These are phyloP conservation scores for Megaceryle alcyon DNA, from an alignment of 2,797 vertebrate species.

Conservation along the genomic window DNA sequence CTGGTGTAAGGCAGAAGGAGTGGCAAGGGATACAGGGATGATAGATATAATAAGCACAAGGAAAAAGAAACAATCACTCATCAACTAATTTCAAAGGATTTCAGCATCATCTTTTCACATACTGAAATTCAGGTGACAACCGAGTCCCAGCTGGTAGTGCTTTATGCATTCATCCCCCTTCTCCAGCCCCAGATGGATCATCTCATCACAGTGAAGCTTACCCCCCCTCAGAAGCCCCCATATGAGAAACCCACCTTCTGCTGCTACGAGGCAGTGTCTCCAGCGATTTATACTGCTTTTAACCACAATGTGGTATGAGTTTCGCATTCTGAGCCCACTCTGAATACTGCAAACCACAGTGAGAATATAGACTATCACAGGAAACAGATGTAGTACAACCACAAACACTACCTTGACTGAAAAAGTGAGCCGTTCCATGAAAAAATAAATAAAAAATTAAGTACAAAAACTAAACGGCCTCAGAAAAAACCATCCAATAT, in stretches of 20 bases:
- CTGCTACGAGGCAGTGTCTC: slow-evolving; percentile 74
- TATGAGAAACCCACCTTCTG: slow-evolving; percentile 34
- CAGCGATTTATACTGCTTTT: slow-evolving; percentile 73
- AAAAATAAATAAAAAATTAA: neutral
- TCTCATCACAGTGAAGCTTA: slow-evolving; percentile 28
- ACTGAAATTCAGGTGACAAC: neutral
- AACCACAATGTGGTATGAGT: slow-evolving; percentile 80
- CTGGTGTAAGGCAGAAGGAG: neutral
- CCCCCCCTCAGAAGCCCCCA: neutral
- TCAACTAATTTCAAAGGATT: neutral
- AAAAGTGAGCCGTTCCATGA: neutral
- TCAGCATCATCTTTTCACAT: neutral
- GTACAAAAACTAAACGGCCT: neutral
- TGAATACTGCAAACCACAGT: slow-evolving; percentile 84
- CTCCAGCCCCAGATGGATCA: slow-evolving; percentile 42
- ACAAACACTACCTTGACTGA: slow-evolving; percentile 57
- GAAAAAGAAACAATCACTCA: neutral
- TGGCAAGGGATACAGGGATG: neutral
- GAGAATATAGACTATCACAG: slow-evolving; percentile 80
- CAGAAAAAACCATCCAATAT: neutral
- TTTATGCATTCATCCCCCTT: neutral
- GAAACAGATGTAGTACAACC: slow-evolving; percentile 84
- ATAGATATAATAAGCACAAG: neutral
- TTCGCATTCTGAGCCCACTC: slow-evolving; percentile 83
- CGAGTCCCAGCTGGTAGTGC: neutral